phyloP scores from a whole-genome alignment of 1,140 invertebrate genomes.

The Sinella curviseta region DNA sequence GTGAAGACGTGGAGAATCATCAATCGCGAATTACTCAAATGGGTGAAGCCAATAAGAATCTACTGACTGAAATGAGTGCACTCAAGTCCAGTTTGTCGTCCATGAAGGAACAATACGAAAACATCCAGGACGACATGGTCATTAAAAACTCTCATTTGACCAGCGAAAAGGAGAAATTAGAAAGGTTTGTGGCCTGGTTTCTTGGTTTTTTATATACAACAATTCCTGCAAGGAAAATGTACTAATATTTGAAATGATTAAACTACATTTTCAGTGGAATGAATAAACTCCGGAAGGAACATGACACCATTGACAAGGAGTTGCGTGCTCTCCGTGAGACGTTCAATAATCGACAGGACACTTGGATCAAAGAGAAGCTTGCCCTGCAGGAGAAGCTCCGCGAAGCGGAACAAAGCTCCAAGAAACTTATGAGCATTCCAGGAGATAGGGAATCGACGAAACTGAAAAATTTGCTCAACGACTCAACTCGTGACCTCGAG shows the following conservation, averaged over 20 bases:
- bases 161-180: conserved; percentile 61
- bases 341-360: conserved; percentile 66
- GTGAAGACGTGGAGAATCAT: conserved; percentile 58
- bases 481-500: conserved; percentile 73
- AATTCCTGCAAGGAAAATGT: conserved; percentile 65
- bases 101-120: conserved; percentile 61
- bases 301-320: conserved; percentile 65
- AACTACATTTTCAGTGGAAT: conserved; percentile 34
- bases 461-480: conserved; percentile 68
- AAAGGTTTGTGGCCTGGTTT: no score
- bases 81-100: conserved; percentile 63
- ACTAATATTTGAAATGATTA: conserved; percentile 6
- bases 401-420: conserved; percentile 64
- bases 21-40: conserved; percentile 33
- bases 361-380: conserved; percentile 74
- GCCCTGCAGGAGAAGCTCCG: conserved; percentile 68
- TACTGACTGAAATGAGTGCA: conserved; percentile 57
- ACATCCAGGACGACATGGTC: conserved; percentile 56
- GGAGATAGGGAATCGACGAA: conserved; percentile 54
- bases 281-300: conserved; percentile 58
- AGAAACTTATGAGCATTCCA: conserved; percentile 51
- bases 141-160: conserved; percentile 56
- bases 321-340: conserved; percentile 68
- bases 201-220: conserved; percentile 64
- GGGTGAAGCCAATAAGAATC: conserved; percentile 45